Percentiles rank a stretch among this genome's conserved stretches.
Evolutionary conservation across 2,797 vertebrate genomes (phyloP).

Genomic region (Gallinago stenura): DNA sequence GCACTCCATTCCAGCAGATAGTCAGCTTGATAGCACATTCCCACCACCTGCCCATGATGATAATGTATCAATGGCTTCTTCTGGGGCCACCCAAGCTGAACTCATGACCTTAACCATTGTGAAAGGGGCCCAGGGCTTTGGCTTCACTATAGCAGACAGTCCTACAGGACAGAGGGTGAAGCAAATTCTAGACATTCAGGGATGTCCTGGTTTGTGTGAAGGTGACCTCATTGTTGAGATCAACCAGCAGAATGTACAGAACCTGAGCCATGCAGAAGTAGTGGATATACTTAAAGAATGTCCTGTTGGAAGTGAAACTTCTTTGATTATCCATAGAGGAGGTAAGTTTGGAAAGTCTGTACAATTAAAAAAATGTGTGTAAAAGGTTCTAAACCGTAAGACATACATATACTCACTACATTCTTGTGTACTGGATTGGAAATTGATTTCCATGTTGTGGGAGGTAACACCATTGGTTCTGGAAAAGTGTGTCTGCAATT

Average conservation of each 20-base stretch:
- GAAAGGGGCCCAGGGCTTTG: slow-evolving; percentile 95
- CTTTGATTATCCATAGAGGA: slow-evolving; percentile 94
- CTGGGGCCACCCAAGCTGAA: slow-evolving; percentile 93
- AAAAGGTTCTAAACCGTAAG: slow-evolving; percentile 63
- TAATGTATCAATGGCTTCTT: slow-evolving; percentile 96
- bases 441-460: slow-evolving; percentile 25
- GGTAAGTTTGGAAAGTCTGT: slow-evolving; percentile 85
- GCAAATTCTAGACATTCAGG: slow-evolving; percentile 96
- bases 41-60: slow-evolving; percentile 91
- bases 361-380: slow-evolving; percentile 71
- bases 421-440: slow-evolving; percentile 39
- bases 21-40: slow-evolving; percentile 93
- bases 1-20: slow-evolving; percentile 90
- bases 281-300: slow-evolving; percentile 99
- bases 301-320: slow-evolving; percentile 90
- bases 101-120: slow-evolving; percentile 96
- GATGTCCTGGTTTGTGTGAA: slow-evolving; percentile 95
- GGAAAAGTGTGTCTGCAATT: slow-evolving; percentile 35
- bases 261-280: slow-evolving; percentile 93
- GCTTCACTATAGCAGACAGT: slow-evolving; percentile 97
- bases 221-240: slow-evolving; percentile 97
- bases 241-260: slow-evolving; percentile 94
- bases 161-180: slow-evolving; percentile 94
- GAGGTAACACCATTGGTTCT: slow-evolving; percentile 20
- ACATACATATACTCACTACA: slow-evolving; percentile 54